Evolutionary conservation across 2,113 vertebrate species (phyloP).

Genomic region (Corvus moneduloides): DNA sequence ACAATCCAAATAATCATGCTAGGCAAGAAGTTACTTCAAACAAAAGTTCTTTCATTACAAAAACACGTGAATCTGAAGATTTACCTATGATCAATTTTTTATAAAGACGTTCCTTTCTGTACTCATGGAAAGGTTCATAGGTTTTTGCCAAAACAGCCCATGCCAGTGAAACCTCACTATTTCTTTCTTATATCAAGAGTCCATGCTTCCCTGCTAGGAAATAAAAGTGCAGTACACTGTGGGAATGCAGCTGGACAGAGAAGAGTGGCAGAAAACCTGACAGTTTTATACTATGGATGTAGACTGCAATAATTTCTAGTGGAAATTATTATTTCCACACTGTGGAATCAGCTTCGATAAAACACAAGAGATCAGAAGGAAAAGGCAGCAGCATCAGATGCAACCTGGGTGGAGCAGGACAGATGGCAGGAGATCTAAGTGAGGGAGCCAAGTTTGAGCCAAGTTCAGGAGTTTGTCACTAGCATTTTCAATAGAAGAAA

Average conservation of each 20-base stretch:
- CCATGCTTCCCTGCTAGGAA: not conserved
- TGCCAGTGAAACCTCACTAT: not conserved
- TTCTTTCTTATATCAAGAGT: not conserved
- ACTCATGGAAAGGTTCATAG: not conserved
- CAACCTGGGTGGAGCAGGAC: not conserved
- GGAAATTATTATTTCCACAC: not conserved
- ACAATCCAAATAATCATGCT: not conserved
- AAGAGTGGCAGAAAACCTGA: not conserved
- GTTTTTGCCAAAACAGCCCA: not conserved
- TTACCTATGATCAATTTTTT: not conserved
- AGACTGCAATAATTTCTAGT: not conserved
- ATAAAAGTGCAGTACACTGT: not conserved
- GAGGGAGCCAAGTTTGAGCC: not conserved
- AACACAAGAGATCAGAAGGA: not conserved
- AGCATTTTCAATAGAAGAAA: not conserved
- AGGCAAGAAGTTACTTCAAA: not conserved
- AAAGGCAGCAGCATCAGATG: not conserved
- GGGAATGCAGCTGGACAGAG: not conserved
- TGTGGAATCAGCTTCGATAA: not conserved
- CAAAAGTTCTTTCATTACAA: not conserved
- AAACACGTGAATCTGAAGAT: not conserved
- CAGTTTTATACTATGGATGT: not conserved
- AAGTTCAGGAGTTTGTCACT: not conserved
- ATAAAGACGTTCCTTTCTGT: not conserved
- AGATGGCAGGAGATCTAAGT: not conserved